A percentile compares a stretch with the other conserved stretches of the same genome.
Conservation (phyloP, 1,140 invertebrate genomes). For the Zeugodacus cucurbitae region DNA sequence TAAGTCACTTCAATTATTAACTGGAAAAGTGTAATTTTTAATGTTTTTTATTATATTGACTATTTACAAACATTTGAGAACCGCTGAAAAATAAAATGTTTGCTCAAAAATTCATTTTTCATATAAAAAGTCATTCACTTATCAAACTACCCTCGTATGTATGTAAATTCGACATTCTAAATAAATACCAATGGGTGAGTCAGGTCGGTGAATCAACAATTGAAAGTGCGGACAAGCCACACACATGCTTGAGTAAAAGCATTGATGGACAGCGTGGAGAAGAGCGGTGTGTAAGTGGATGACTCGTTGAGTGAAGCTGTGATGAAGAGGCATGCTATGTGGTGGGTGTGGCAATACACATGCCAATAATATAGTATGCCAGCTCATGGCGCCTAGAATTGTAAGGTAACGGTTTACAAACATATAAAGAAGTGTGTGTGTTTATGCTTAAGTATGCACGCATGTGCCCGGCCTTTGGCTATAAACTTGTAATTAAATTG, state of each 20-base stretch:
- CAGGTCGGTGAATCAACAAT: neutral
- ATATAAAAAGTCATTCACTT: too few relatives aligned
- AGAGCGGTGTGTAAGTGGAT: neutral
- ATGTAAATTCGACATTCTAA: neutral
- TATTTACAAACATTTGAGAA: too few relatives aligned
- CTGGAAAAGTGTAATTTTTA: too few relatives aligned
- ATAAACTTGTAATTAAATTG: constrained; percentile 32
- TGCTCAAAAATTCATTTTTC: too few relatives aligned
- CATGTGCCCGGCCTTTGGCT: neutral
- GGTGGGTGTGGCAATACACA: neutral
- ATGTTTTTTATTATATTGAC: too few relatives aligned
- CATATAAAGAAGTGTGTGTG: neutral
- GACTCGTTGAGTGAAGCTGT: neutral
- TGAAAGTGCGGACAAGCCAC: neutral
- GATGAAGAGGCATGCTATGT: neutral
- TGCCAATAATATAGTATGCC: neutral
- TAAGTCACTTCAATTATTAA: too few relatives aligned
- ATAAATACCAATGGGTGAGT: neutral
- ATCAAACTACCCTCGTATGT: neutral
- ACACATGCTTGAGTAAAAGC: neutral
- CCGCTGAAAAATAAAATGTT: too few relatives aligned
- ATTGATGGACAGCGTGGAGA: neutral
- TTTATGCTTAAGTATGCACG: neutral
- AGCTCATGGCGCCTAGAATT: neutral
- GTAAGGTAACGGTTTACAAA: neutral